Evolutionary conservation across 2,888 invertebrate genomes (phyloP).

Genomic region (Heliconius erato): DNA sequence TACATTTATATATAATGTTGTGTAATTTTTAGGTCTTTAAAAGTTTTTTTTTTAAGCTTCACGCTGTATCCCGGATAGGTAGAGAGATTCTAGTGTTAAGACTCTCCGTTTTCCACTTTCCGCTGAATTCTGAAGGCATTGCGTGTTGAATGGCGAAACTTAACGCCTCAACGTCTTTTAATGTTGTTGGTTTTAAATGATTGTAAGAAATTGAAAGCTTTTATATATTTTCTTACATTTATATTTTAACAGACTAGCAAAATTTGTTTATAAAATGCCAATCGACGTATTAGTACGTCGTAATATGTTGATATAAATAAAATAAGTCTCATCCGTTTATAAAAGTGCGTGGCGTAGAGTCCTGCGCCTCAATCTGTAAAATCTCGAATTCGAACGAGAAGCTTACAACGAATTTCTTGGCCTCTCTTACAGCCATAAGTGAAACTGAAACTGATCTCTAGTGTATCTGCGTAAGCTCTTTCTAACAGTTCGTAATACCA

Average conservation of each 20-base stretch:
- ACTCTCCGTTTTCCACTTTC: no score
- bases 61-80: no score
- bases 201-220: neutral
- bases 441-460: no score
- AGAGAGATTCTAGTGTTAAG: no score
- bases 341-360: neutral
- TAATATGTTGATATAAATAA: neutral
- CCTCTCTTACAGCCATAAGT: no score
- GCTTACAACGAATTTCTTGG: no score
- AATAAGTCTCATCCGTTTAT: no score
- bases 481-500: neutral
- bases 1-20: neutral
- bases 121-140: no score
- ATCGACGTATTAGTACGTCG: neutral
- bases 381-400: neutral
- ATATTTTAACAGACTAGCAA: no score
- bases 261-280: neutral
- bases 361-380: neutral
- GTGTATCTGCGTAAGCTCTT: no score
- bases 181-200: neutral
- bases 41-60: neutral
- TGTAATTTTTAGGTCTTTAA: no score
- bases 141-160: no score
- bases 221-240: neutral
- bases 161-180: neutral